Evolutionary conservation across 2,113 vertebrate genomes (phyloP).

Genomic region (Chaetops frenatus): DNA sequence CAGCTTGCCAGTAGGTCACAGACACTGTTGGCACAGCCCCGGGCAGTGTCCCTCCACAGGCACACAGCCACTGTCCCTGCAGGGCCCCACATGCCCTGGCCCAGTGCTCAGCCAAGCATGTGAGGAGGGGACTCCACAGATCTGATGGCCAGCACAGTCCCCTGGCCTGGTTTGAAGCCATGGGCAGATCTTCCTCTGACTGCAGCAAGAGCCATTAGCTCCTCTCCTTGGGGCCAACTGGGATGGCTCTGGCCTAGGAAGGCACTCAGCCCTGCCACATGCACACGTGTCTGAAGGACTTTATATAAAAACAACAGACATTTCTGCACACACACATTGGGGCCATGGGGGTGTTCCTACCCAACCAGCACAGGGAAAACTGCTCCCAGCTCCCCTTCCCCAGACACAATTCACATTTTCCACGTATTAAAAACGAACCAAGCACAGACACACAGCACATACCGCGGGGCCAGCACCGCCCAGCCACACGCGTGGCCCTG

Average conservation of each 20-base stretch:
- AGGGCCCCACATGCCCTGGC: accelerated
- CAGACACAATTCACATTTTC: constrained; percentile 42
- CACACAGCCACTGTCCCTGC: neutral
- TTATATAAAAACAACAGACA: constrained; percentile 44
- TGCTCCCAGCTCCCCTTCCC: neutral
- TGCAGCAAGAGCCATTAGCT: accelerated
- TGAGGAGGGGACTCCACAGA: accelerated
- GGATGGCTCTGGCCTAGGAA: neutral
- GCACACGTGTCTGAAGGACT: neutral
- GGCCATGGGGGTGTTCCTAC: accelerated
- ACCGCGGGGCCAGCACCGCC: neutral
- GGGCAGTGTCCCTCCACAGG: neutral
- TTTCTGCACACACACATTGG: neutral
- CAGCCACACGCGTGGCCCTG: neutral
- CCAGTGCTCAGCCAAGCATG: accelerated
- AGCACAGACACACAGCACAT: constrained; percentile 33
- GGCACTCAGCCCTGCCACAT: neutral
- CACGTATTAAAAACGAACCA: neutral
- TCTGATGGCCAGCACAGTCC: neutral
- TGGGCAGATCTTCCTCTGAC: accelerated
- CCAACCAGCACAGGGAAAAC: accelerated
- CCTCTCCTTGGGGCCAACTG: accelerated
- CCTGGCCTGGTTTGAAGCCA: accelerated
- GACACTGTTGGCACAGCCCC: neutral
- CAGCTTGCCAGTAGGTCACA: neutral